Evolutionary conservation across 53 echinoderm and acorn worm species (phyloP), one percentile per base, ranked within the genome.

Genomic region (Apostichopus leukothele): DNA sequence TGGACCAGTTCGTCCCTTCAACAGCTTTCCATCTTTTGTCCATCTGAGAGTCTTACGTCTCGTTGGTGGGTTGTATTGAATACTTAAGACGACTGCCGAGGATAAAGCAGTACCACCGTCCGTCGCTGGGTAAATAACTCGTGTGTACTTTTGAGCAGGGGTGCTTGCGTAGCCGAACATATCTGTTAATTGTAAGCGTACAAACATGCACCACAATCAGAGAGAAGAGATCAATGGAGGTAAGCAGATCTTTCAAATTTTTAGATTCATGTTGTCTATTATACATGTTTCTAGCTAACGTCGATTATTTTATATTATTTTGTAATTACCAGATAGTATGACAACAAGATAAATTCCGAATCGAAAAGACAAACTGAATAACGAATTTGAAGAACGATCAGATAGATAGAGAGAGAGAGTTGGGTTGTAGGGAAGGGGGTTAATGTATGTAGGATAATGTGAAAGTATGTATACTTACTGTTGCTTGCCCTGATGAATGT

Each of bases 401-500:
- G 25, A 25, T 25, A 25, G 25, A 25, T 1, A 25, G 25, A 25
- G 25, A 25, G 25, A 25, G 25, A 25, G 25, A 25, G 25, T 25
- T 25, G 39, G 39, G 39, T 39, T 39, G 39, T 39, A 3, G 39
- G 39, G 39, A 39, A 39, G 39, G 39, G 39, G 39, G 39, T 39
- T 39, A 39, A 39, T 39, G 39, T 39, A 39, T 39, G 39, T 39
- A 39, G 39, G 39, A 39, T 39, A 39, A 39, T 39, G 39, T 39
- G 39, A 39, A 39, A 63, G 63, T 13, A 16, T 16, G 14, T 9
- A 83, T 53, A 84, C 84, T 84, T 61, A 84, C 84, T 61, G 27
- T 25, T 57, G 19, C 14, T 61, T 7, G 84, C 22, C 21, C 60
- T 20, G 10, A 84, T 59, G 23, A 21, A 84, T 0, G 84, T 21